Percentiles rank a stretch among this genome's conserved stretches.
These are phyloP conservation scores for Xenopus tropicalis DNA, from an alignment of 2,113 vertebrate genomes.

Conservation along the genomic window DNA sequence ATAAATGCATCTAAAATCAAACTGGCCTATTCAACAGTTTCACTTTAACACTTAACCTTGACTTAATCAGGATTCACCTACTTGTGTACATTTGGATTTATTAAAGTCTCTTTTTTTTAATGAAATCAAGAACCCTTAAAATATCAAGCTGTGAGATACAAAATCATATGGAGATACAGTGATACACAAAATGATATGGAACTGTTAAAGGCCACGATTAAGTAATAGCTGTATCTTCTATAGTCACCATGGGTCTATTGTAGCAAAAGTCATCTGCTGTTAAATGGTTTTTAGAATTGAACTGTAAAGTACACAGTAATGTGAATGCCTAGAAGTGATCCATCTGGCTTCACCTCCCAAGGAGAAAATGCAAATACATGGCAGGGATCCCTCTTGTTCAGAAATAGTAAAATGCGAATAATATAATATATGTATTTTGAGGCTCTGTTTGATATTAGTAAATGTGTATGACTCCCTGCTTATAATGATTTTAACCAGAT, in stretches of 20 bases:
- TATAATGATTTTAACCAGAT: conserved; percentile 35
- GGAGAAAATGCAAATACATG: conserved; percentile 34
- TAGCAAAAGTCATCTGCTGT: conserved; percentile 26
- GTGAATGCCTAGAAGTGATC: conserved; percentile 39
- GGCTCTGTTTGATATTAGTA: conserved; percentile 37
- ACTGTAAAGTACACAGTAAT: conserved; percentile 35
- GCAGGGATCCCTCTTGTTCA: conserved; percentile 37
- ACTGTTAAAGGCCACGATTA: conserved; percentile 21
- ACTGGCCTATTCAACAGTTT: too few relatives aligned
- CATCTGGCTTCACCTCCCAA: conserved; percentile 39
- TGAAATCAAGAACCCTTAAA: not conserved
- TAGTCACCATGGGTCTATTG: conserved; percentile 32
- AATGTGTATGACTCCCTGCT: conserved; percentile 30
- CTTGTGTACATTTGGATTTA: too few relatives aligned
- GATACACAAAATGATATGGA: conserved; percentile 7
- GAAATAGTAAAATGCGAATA: conserved; percentile 35
- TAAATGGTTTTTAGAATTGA: conserved; percentile 22
- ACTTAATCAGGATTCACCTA: too few relatives aligned
- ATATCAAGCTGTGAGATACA: not conserved
- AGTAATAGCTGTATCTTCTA: conserved; percentile 21
- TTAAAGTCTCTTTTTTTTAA: too few relatives aligned
- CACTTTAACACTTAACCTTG: too few relatives aligned
- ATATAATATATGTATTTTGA: conserved; percentile 37
- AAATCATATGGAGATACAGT: not conserved
- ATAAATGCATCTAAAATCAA: too few relatives aligned